Conservation (phyloP, 2,888 invertebrate genomes). For the Cerastoderma edule region DNA sequence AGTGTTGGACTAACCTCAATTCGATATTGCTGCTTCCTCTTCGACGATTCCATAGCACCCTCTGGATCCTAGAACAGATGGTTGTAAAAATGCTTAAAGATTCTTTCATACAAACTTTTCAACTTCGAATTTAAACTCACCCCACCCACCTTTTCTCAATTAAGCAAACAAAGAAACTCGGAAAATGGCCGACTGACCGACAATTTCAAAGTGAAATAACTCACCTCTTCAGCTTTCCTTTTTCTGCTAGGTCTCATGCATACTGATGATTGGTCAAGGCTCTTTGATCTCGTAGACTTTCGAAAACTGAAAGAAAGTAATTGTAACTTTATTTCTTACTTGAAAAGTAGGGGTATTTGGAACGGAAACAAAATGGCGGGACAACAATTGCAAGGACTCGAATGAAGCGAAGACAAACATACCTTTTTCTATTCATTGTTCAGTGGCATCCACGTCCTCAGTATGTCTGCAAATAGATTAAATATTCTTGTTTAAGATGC, state of each 20-base stretch:
- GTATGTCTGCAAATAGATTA: constrained; percentile 12
- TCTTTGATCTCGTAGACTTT: constrained; percentile 65
- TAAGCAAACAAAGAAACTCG: constrained; percentile 60
- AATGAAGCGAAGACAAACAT: constrained; percentile 37
- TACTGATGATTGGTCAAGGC: constrained; percentile 54
- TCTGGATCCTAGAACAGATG: constrained; percentile 70
- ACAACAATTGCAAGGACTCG: constrained; percentile 24
- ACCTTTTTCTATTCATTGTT: constrained; percentile 77
- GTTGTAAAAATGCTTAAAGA: background rate
- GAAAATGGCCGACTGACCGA: constrained; percentile 22
- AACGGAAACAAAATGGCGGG: constrained; percentile 67
- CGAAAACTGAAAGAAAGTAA: constrained; percentile 52
- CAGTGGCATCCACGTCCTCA: constrained; percentile 20
- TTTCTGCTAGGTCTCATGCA: constrained; percentile 65
- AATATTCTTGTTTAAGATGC: constrained; percentile 5
- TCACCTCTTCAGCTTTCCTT: constrained; percentile 76
- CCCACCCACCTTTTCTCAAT: constrained; percentile 51
- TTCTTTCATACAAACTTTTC: too few relatives aligned
- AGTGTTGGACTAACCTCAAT: constrained; percentile 71
- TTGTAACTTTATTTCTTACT: constrained; percentile 14
- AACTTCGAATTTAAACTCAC: constrained; percentile 27
- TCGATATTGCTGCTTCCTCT: constrained; percentile 73
- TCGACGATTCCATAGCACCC: constrained; percentile 65
- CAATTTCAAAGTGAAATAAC: constrained; percentile 40
- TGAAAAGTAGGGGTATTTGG: constrained; percentile 12